Conservation (phyloP, 2,113 vertebrate genomes). For the Haliaeetus leucogaster region DNA sequence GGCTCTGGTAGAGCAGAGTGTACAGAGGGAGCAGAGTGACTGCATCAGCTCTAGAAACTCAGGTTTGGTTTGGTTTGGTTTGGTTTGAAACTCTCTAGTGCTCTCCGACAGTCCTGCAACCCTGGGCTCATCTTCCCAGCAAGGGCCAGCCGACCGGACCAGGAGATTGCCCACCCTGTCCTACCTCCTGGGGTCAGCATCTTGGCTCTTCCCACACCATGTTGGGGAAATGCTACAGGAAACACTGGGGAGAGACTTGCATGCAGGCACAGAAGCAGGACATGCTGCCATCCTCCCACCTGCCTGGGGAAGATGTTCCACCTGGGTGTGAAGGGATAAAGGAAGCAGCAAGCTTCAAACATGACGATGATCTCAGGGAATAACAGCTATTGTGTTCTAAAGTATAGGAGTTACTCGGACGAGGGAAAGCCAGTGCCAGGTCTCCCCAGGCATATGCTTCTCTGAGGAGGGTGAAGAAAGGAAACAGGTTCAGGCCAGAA, state of each 20-base stretch:
- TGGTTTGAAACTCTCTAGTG: not conserved
- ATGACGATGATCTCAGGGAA: not conserved
- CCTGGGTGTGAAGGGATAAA: not conserved
- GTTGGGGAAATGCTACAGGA: not conserved
- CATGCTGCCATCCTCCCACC: not conserved
- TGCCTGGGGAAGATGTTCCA: not conserved
- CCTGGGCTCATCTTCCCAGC: not conserved
- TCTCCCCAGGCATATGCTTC: not conserved
- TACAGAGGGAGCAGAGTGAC: not conserved
- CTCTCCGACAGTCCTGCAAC: not conserved
- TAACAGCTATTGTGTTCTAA: not conserved
- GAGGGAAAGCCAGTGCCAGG: not conserved
- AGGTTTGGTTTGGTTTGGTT: not conserved
- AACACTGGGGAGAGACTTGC: rapidly evolving
- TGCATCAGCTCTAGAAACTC: not conserved
- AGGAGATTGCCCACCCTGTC: not conserved
- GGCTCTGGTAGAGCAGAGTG: not conserved
- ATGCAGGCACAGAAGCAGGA: not conserved
- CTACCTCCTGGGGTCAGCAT: not conserved
- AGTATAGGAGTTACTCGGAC: not conserved
- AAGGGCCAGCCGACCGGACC: not conserved
- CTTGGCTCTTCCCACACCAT: not conserved
- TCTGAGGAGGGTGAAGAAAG: not conserved
- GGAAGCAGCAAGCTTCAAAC: not conserved
- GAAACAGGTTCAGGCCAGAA: not conserved